Conservation (phyloP, 2,797 vertebrate species). For the Crenichthys baileyi region DNA sequence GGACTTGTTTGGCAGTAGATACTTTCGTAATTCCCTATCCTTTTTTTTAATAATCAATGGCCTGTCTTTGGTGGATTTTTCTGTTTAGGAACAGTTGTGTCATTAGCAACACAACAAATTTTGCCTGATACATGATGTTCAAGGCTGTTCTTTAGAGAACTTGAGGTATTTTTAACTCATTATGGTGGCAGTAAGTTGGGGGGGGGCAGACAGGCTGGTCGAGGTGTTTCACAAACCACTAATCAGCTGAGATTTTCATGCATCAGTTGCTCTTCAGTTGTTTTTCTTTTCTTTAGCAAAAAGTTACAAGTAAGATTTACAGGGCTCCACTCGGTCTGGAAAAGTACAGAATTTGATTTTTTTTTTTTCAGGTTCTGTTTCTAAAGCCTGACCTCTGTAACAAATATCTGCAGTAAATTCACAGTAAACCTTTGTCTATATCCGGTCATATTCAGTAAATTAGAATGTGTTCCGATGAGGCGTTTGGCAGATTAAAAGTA, state of each 20-base stretch:
- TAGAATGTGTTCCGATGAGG: too few relatives aligned
- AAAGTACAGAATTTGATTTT: background rate
- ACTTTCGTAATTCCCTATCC: background rate
- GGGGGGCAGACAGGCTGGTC: too few relatives aligned
- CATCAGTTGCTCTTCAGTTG: too few relatives aligned
- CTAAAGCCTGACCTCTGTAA: background rate
- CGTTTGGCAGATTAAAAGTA: too few relatives aligned
- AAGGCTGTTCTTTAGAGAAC: background rate
- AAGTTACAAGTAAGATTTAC: too few relatives aligned
- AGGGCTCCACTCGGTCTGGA: too few relatives aligned
- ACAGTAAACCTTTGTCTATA: background rate
- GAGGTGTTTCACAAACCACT: background rate
- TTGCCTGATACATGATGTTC: background rate
- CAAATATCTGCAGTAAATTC: background rate
- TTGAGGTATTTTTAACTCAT: background rate
- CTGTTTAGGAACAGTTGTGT: background rate
- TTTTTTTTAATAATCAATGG: background rate
- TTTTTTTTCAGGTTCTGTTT: background rate
- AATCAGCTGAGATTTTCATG: background rate
- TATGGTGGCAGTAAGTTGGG: too few relatives aligned
- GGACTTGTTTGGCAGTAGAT: conserved; percentile 2
- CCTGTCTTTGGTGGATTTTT: background rate
- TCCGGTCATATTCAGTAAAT: background rate
- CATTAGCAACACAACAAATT: background rate
- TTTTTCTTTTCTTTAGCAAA: too few relatives aligned